Base-by-base conservation (phyloP, 2,113 vertebrate species). In the Nesogale talazaci region DNA sequence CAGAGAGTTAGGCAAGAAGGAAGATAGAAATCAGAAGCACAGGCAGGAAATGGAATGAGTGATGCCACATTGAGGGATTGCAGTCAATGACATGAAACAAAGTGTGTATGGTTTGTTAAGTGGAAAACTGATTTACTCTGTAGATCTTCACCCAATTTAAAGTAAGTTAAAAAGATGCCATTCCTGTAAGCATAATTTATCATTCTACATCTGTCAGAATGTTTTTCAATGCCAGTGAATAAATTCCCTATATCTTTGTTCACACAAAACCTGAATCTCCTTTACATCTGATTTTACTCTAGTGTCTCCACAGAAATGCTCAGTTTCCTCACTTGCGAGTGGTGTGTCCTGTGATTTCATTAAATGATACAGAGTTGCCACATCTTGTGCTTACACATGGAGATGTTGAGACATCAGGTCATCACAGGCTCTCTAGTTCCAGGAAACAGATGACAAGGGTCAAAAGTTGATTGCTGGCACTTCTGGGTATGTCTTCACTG, bases 141-240 rank as follows among this genome's bases (percentile, higher is more conserved):
- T 52, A 52, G 14, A 8, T 12, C 4, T 52, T 52, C 9, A 8
- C 46, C 46, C 46, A 52, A 52, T 52, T 52, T 52, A 52, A 52
- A 52, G 14, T 52, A 52, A 52, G 46, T 52, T 52, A 52, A 52
- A 52, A 52, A 52, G 9, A 52, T 52, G 46, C 46, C 46, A 52
- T 52, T 52, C 46, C 46, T 10, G 14, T 52, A 52, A 52, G 46
- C 9, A 52, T 52, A 52, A 52, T 94, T 34, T 84, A 69, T 84
- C 31, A 59, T 89, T 86, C 42, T 69, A 6, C 40, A 56, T 84
- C 77, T 90, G 89, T 42, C 52, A 89, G 52, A 83, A 57, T 23
- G 76, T 29, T 83, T 20, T 25, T 74, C 63, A 70, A 4, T 91
- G 56, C 29, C 80, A 83, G 17, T 85, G 79, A 61, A 2, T 82